Evolutionary conservation across 2,888 invertebrate genomes (phyloP), one percentile per base, ranked within the genome.

Genomic region (Ephialtes manifestator): DNA sequence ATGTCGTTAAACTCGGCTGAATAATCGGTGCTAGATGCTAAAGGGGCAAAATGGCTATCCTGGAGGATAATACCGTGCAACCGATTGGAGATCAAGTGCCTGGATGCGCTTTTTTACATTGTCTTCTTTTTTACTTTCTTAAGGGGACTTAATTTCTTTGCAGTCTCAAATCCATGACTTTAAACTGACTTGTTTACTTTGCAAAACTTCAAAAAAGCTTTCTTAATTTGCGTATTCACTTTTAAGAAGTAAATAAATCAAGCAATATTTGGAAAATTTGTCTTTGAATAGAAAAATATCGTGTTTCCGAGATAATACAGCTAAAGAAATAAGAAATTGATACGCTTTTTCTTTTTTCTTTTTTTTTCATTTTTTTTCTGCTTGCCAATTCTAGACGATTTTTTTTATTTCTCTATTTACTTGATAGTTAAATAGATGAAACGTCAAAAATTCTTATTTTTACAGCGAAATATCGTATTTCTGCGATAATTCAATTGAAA

Each of bases 81-180:
- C 80, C 68, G 76, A 58, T 84, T 58, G 55, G 39, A 20, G 18
- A 68, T 18, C 72, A 86, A 89, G 85, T 87, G 86, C 84, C 86
- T 86, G 76, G 70, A 15, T 75, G 81, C 72, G 82, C 46, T 58
- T 58, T 67, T 83, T 85, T 78, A 28, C 15, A 43, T 55, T 55
- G 63, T 65, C 77, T 85, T 82, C n/a, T 55, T 71, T 84, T 18
- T 80, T 31, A 10, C 55, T 63, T 60, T 46, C 51, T 43, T 31
- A 13, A 5, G 18, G 55, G 43, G 20, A 35, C 58, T 58, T 58
- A 13, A 58, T 58, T 58, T 28, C 28, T 28, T 58, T 28, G 15
- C 58, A 5, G 24, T 58, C 58, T 28, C 58, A 58, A 58, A 58
- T 28, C 4, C 4, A 28, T 4, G 24, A 28, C 24, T 10, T 28